Evolutionary conservation across 2,797 vertebrate genomes (phyloP), one percentile per base, ranked within the genome.

Genomic region (Chaenodraco wilsoni): DNA sequence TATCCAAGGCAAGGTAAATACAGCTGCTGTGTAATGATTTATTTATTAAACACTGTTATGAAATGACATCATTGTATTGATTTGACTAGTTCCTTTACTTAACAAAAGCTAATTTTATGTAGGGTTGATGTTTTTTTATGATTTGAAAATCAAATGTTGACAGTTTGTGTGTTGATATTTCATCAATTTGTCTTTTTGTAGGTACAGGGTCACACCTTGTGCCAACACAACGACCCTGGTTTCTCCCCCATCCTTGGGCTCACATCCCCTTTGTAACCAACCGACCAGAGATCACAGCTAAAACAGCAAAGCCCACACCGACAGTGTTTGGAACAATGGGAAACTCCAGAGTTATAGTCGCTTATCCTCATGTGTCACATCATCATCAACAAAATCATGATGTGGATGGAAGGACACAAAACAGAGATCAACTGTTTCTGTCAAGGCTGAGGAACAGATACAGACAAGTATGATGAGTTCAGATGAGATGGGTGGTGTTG

Each of bases 371-470:
- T 5, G n/a, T 52, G 12, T 65, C 76, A 48, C 48, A 74, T 9
- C 65, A 75, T 49, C 58, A 72, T 54, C 46, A 57, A 61, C 56
- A 68, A 23, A 77, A 77, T 62, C 84, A 67, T 48, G 73, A 82
- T 9, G 43, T 76, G 33, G 83, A 88, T 51, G 45, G 59, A 65
- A 87, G 72, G 66, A 83, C 74, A 23, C 84, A 88, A 77, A 77
- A 86, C 60, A 92, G 86, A 75, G 92, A 95, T 82, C 88, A 92
- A 7, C 69, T 92, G 19, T 84, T 94, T 69, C 76, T 95, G 3
- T 88, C 83, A 16, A 93, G 86, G 74, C 90, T 95, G 68, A 91
- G 94, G 82, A 94, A 94, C 87, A 90, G 91, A 92, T 95, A 94
- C 79, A 92, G 93, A 89, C 95, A 95, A 83, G 92, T 93, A 90